Evolutionary conservation across 2,797 vertebrate species (phyloP), one percentile per base, ranked within the genome.

Genomic region (Falco peregrinus): DNA sequence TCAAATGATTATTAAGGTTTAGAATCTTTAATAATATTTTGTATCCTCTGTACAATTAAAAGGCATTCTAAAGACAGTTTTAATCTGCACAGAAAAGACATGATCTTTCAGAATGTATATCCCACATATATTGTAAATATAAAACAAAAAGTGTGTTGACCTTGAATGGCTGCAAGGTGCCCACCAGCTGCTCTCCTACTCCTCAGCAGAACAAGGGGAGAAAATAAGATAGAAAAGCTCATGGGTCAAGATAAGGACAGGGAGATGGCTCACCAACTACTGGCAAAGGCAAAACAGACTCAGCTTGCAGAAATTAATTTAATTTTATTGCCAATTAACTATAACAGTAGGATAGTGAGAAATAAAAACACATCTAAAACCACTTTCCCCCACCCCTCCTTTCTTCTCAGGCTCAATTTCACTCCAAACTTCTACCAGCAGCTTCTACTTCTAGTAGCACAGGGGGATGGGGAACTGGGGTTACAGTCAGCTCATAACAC

Each of bases 401-500:
- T 54, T 74, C n/a, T 39, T 73, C 20, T 3, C 29, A 69, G 59
- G 26, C 20, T 84, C 33, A 48, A 2, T 19, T 65, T 80, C 16
- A 18, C 47, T 53, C 33, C 41, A 48, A 16, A 31, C 7, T 71
- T 54, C 33, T 26, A 3, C 22, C 18, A 43, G 43, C 43, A 43
- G 17, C 7, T 71, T 59, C 33, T 26, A 3, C 22, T 16, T 47
- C 17, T 35, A 29, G 64, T 18, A 91, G 65, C 8, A 6, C 13
- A 45, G 6, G 10, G 4, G 8, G 9, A 73, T 20, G 9, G 37
- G 14, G 11, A 84, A 48, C 5, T 35, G n/a, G 24, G 28, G 7
- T 6, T 78, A 37, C 1, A 3, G 17, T 63, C 75, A 84, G 28
- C 20, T 56, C 8, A 0, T 26, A 84, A 69, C 0, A 0, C n/a